Evolutionary conservation across 1,140 invertebrate species (phyloP).

Genomic region (Rhizoglyphus robini): DNA sequence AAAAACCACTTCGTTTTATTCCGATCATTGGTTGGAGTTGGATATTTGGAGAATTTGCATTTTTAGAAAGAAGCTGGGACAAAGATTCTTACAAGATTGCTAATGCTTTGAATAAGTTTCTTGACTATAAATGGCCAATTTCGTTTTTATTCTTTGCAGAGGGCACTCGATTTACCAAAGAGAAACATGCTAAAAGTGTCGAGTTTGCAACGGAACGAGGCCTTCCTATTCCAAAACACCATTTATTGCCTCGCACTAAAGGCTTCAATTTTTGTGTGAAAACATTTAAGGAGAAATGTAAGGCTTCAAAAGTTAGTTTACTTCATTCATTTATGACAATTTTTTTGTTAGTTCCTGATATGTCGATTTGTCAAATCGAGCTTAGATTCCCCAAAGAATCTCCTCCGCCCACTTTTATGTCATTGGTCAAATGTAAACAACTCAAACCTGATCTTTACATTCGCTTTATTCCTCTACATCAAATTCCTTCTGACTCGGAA

Average conservation of each 20-base stretch:
- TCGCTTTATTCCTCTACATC: conserved; percentile 60
- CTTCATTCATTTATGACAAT: background rate
- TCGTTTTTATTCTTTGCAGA: conserved; percentile 84
- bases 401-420: conserved; percentile 54
- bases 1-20: conserved; percentile 75
- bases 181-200: conserved; percentile 71
- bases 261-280: conserved; percentile 48
- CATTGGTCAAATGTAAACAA: conserved; percentile 59
- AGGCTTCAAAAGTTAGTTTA: background rate
- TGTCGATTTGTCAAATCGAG: conserved; percentile 27
- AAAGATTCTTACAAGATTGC: conserved; percentile 69
- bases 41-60: conserved; percentile 83
- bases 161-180: conserved; percentile 75
- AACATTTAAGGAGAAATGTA: conserved; percentile 23
- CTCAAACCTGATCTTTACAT: conserved; percentile 62
- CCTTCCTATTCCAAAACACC: conserved; percentile 68
- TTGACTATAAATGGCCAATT: conserved; percentile 71
- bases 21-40: conserved; percentile 90
- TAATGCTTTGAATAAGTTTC: conserved; percentile 59
- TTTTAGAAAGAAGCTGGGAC: conserved; percentile 76
- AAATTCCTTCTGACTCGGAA: conserved; percentile 59
- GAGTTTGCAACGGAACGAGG: conserved; percentile 74
- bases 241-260: conserved; percentile 78
- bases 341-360: conserved; percentile 1
- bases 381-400: conserved; percentile 28